These are phyloP conservation scores for Anoplolepis gracilipes DNA, from an alignment of 1,140 invertebrate species.

Conservation along the genomic window DNA sequence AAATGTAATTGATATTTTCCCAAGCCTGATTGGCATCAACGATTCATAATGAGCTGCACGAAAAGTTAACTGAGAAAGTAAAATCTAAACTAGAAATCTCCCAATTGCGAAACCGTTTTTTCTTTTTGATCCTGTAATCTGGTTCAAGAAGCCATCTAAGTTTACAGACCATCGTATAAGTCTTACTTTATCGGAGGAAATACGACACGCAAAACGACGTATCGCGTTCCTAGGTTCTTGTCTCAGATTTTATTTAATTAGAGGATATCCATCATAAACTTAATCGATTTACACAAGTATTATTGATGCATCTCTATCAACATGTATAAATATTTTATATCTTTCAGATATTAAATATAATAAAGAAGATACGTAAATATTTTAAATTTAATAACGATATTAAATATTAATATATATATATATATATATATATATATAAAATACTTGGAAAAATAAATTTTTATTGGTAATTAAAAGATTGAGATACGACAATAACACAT, in stretches of 20 bases:
- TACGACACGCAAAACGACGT: slow-evolving; percentile 3
- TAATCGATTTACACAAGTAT: neutral
- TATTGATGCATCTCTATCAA: neutral
- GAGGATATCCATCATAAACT: neutral
- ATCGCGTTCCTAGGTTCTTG: neutral
- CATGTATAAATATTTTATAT: neutral
- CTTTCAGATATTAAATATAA: neutral
- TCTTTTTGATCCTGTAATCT: slow-evolving; percentile 67
- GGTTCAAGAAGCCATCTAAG: slow-evolving; percentile 78
- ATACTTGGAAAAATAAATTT: neutral
- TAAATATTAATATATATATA: neutral
- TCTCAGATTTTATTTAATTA: slow-evolving; percentile 45
- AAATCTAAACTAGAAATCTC: slow-evolving; percentile 55
- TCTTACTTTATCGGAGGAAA: slow-evolving; percentile 57
- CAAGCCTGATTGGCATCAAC: too few species aligned
- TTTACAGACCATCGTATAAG: slow-evolving; percentile 73
- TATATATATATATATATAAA: neutral
- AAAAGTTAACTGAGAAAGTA: neutral
- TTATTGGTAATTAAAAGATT: neutral
- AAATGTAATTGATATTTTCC: too few species aligned
- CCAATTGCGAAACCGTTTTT: slow-evolving; percentile 72
- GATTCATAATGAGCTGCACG: slow-evolving; percentile 12
- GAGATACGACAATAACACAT: neutral
- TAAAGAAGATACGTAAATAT: neutral
- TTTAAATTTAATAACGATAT: neutral